A percentile compares a stretch with the other conserved stretches of the same genome.
Conservation (phyloP, 2,888 invertebrate species). For the Strigamia maritima region DNA sequence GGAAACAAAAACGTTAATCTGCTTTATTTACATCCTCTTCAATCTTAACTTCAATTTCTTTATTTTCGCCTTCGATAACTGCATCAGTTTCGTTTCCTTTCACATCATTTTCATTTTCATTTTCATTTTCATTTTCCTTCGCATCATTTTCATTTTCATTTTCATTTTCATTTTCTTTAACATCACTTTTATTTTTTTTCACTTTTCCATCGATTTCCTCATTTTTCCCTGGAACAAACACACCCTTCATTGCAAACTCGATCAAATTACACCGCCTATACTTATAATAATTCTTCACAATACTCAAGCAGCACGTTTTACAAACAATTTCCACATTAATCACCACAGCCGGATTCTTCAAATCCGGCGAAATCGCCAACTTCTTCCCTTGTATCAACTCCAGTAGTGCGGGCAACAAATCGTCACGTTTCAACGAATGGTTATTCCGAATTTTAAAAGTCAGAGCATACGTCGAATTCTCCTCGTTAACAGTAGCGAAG, state of each 20-base stretch:
- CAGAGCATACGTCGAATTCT: slow-evolving; percentile 63
- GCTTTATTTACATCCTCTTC: no score
- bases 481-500: neutral
- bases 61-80: no score
- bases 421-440: slow-evolving; percentile 65
- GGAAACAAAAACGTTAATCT: no score
- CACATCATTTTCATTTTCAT: no score
- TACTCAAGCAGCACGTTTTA: slow-evolving; percentile 72
- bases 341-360: slow-evolving; percentile 69
- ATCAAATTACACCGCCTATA: slow-evolving; percentile 81
- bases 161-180: neutral
- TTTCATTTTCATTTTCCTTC: no score
- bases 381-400: slow-evolving; percentile 67
- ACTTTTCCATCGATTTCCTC: no score
- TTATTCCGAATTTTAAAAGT: slow-evolving; percentile 77
- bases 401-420: slow-evolving; percentile 70
- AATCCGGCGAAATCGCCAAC: slow-evolving; percentile 70
- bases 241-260: slow-evolving; percentile 54
- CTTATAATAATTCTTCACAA: slow-evolving; percentile 73
- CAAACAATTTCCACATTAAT: slow-evolving; percentile 80
- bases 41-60: no score
- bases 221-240: neutral
- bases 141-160: no score
- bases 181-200: neutral
- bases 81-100: no score